Conservation (phyloP, 37 sponge, comb jelly and placozoan species). For the Amphimedon queenslandica region DNA sequence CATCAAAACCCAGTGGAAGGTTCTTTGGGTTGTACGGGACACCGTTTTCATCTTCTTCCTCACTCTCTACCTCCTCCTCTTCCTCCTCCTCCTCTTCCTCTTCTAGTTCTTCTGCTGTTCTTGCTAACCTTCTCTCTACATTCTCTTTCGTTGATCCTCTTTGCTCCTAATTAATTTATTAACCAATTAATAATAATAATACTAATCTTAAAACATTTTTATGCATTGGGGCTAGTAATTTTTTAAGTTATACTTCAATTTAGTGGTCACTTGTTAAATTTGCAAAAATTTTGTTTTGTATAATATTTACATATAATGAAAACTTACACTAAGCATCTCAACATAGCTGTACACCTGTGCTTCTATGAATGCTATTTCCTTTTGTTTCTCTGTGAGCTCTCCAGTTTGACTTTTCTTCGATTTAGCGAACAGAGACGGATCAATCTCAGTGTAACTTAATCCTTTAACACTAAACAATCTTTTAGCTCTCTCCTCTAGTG, state of each 20-base stretch:
- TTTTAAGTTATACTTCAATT: too few species aligned
- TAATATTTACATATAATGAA: too few species aligned
- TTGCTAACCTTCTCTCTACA: constrained; percentile 88
- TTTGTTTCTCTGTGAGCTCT: constrained; percentile 53
- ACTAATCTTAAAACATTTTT: too few species aligned
- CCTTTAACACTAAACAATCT: constrained; percentile 88
- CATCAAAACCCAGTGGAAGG: constrained; percentile 99
- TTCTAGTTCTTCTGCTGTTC: constrained; percentile 94
- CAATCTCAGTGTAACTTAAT: constrained; percentile 30
- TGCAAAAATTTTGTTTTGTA: too few species aligned
- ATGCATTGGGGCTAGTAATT: too few species aligned
- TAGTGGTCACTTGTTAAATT: too few species aligned
- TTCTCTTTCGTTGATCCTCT: constrained; percentile 88
- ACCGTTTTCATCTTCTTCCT: constrained; percentile 79
- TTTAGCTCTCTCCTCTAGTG: constrained; percentile 86
- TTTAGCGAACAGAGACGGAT: constrained; percentile 80
- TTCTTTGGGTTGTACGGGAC: constrained; percentile 98
- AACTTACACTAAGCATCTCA: constrained; percentile 82
- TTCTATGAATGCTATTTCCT: constrained; percentile 80
- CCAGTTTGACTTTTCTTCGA: constrained; percentile 31
- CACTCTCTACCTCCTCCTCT: constrained; percentile 54
- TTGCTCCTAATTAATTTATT: constrained; percentile 95
- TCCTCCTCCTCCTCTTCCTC: constrained; percentile 64
- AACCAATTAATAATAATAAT: too few species aligned
- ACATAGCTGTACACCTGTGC: constrained; percentile 75